Base-by-base conservation (phyloP, 1,140 invertebrate species). In the Tetramorium simillimum region DNA sequence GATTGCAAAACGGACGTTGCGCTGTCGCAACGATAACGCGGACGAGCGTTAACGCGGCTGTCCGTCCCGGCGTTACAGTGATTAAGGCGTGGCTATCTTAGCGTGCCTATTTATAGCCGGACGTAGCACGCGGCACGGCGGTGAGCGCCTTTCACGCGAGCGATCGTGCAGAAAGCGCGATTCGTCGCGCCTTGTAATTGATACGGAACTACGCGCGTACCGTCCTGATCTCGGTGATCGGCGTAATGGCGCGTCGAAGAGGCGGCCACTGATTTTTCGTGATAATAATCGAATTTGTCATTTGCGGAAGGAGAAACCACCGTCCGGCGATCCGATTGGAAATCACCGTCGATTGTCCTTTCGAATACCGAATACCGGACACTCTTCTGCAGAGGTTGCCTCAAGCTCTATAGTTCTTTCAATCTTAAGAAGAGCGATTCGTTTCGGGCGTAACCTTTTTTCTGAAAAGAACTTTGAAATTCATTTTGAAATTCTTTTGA, bases 71-170 rank as follows among this genome's bases (percentile, higher is more conserved):
- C 40, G 80, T 60, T 21, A 73, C 69, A 60, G 40, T 84, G 80
- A 84, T 84, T 84, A 84, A 84, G 80, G 80, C 80, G 80, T 75
- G 80, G 69, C 69, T 84, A 84, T 75, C 80, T 84, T 84, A 60
- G 53, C 40, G 21, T 73, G 18, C 69, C 80, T 84, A 84, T 84
- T 84, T 84, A 84, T 84, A 84, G 69, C 80, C 56, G 80, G 53
- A 84, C 58, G n/a, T 60, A 43, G 21, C 78, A 33, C 46, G 9
- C 67, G 63, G 46, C 46, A 4, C 67, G 63, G 46, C 49, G 53
- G 43, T 37, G 40, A 14, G 69, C 69, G 69, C 80, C 69, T 84
- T 73, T 84, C 69, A 75, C 69, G 53, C 69, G 53, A 40, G 40
- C 33, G 53, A 84, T 84, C 69, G 69, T 75, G 53, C 69, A 49